Evolutionary conservation across 2,797 vertebrate species (phyloP).

Genomic region (Etheostoma nigrum): DNA sequence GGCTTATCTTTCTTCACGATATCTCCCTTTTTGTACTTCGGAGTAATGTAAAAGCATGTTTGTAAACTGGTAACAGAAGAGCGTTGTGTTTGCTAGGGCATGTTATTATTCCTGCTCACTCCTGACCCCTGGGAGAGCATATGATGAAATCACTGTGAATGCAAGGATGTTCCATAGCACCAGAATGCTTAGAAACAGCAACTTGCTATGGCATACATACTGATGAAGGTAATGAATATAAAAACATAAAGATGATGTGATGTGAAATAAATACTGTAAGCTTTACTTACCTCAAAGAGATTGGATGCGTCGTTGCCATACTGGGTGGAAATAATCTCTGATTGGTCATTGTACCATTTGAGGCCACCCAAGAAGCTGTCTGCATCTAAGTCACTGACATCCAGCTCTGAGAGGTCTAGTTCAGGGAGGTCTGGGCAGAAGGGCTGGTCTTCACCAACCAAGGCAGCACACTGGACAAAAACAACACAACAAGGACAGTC

Average conservation of each 20-base stretch:
- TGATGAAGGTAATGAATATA: not conserved
- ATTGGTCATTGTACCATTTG: slow-evolving; percentile 99
- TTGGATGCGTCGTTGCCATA: slow-evolving; percentile 96
- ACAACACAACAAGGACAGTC: slow-evolving; percentile 55
- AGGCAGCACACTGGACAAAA: slow-evolving; percentile 92
- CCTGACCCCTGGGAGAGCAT: slow-evolving; percentile 36
- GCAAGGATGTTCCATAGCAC: slow-evolving; percentile 19
- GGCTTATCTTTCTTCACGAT: slow-evolving; percentile 69
- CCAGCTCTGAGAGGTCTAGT: slow-evolving; percentile 98
- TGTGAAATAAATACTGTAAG: not conserved
- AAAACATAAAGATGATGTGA: not conserved
- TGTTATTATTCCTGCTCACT: slow-evolving; percentile 44
- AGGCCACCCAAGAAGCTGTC: slow-evolving; percentile 98
- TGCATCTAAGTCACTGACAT: slow-evolving; percentile 98
- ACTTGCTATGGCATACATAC: not conserved
- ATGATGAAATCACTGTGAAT: slow-evolving; percentile 24
- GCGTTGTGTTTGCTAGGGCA: slow-evolving; percentile 12
- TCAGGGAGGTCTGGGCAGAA: slow-evolving; percentile 99
- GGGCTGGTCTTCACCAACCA: slow-evolving; percentile 99
- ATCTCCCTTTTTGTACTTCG: slow-evolving; percentile 71
- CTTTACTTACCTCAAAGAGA: slow-evolving; percentile 94
- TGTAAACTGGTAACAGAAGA: slow-evolving; percentile 66
- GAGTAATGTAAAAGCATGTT: slow-evolving; percentile 66
- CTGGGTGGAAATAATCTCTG: slow-evolving; percentile 98
- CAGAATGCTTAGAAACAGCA: not conserved